Evolutionary conservation across 2,888 invertebrate genomes (phyloP), one percentile per base, ranked within the genome.

Genomic region (Hemaris fuciformis): DNA sequence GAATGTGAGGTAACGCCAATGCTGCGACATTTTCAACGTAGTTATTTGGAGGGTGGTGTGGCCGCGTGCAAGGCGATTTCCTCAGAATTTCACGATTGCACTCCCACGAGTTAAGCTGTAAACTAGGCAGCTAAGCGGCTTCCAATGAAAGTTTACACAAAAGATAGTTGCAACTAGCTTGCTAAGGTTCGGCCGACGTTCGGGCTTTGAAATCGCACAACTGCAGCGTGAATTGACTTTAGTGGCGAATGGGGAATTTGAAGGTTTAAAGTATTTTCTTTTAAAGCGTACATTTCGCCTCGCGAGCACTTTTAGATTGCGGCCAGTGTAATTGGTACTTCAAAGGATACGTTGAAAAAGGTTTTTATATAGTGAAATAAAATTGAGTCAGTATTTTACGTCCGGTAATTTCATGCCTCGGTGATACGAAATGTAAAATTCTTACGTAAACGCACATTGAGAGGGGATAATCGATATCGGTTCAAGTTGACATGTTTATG

Each of bases 71-170:
- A 48, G 15, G 25, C 25, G 15, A 53, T 31, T 53, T 31, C 18
- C 10, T 31, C 18, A 27, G 15, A 31, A 53, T 31, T 53, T 53
- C 18, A 53, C 15, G 41, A 22, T 59, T 57, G 62, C 66, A 18
- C 18, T 71, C 34, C 76, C 72, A 65, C 70, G 74, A 76, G 77
- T 80, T 81, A 80, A 79, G 74, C 71, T 75, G 74, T 73, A 80
- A 77, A 77, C 75, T 81, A 70, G 69, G 63, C 66, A 72, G 80
- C 83, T 85, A 80, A 83, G 76, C 75, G 68, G 74, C 71, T 71
- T 68, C 75, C 77, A 87, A 86, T 83, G 83, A 84, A 84, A 87
- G 88, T 88, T 88, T 89, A 84, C 85, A 84, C 84, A 81, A 81
- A 81, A 83, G 87, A 88, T 89, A 81, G 8, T 53, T 53, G 60